Percentiles rank a stretch among this genome's conserved stretches.
Evolutionary conservation across 2,888 invertebrate species (phyloP).

Genomic region (Lypha dubia): DNA sequence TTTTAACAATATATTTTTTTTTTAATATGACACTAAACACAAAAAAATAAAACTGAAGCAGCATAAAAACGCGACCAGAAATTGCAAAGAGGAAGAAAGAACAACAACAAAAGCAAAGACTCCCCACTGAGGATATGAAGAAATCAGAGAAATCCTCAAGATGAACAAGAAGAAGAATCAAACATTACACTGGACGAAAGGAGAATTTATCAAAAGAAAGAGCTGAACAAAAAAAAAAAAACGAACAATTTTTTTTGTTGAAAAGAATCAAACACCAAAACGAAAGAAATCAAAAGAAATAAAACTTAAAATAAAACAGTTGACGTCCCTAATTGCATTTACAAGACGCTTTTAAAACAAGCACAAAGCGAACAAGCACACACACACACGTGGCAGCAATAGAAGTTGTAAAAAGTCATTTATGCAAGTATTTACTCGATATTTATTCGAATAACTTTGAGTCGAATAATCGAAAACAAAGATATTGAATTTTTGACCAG

Average conservation of each 20-base stretch:
- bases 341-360: slow-evolving; percentile 6
- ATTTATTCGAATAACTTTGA: neutral
- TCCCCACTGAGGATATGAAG: slow-evolving; percentile 63
- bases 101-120: slow-evolving; percentile 59
- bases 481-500: neutral
- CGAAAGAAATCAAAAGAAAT: slow-evolving; percentile 45
- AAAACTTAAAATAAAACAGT: slow-evolving; percentile 23
- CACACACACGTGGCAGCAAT: neutral
- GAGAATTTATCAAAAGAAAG: slow-evolving; percentile 44
- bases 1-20: slow-evolving; percentile 55
- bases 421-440: neutral
- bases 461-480: neutral
- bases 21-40: slow-evolving; percentile 34
- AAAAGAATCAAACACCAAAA: slow-evolving; percentile 10
- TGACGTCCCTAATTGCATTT: slow-evolving; percentile 57
- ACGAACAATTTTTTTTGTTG: neutral
- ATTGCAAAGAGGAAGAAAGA: slow-evolving; percentile 45
- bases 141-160: slow-evolving; percentile 22
- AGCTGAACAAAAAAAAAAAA: slow-evolving; percentile 16
- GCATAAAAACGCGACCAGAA: slow-evolving; percentile 25
- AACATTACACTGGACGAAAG: slow-evolving; percentile 57
- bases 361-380: neutral
- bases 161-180: slow-evolving; percentile 7
- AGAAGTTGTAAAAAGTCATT: neutral
- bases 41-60: slow-evolving; percentile 30